Evolutionary conservation across 1,140 invertebrate species (phyloP), one percentile per base, ranked within the genome.

Genomic region (Centruroides sculpturatus): DNA sequence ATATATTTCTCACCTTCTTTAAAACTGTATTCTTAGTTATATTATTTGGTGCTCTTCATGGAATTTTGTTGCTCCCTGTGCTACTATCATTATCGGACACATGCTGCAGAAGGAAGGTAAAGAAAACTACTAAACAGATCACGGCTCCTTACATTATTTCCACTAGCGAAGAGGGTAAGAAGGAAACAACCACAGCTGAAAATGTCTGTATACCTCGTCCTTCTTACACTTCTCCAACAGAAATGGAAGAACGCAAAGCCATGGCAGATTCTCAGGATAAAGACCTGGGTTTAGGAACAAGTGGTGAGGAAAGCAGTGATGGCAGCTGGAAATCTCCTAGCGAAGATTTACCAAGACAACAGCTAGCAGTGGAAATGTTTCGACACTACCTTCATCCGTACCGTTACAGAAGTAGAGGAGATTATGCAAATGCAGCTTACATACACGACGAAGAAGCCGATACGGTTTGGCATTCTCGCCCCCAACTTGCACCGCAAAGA

Each of bases 1-100:
- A 96, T 70, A 95, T 98, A 55, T 97, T 98, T 72, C 78, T 92
- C n/a, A 92, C 95, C 0, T 98, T 97, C 80, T 98, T 98, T 76
- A 98, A 97, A 76, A 96, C 96, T 80, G 92, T 98, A 13, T 94
- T 96, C 73, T 78, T 98, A 59, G 92, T 97, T 0, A 92, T 97
- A 64, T 85, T 93, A 70, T 89, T 96, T 66, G 94, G 93, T 36
- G 87, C 92, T 2, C 81, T 95, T 76, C 93, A 98, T 70, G 92
- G 92, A 1, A 77, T 98, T 0, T 83, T 98, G 65, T 77, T 98
- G 3, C 76, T 98, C 8, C 94, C 95, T 1, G 93, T 98, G 1
- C 73, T 98, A 0, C 73, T 98, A 0, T 95, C 92, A 5, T 23
- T 66, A 1, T 69, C 68, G 10, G 68, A 68, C 49, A 56, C 59